Base-by-base conservation (phyloP, 2,113 vertebrate genomes). In the Paedocypris sp. region DNA sequence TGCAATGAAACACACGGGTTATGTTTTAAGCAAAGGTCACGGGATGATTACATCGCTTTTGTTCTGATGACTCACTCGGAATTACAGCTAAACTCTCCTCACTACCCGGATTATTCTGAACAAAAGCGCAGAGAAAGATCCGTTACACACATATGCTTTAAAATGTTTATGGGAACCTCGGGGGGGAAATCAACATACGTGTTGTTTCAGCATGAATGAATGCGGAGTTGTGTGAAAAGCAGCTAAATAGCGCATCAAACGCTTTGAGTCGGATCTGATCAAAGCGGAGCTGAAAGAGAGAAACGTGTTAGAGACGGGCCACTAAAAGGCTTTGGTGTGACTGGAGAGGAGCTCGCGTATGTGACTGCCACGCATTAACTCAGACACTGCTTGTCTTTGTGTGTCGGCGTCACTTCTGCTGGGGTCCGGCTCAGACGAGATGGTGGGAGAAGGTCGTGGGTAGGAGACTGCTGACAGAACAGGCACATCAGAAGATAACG, bases 321-420 rank as follows among this genome's bases (percentile, higher is more conserved):
- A 22, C 25, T 62, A 54, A 60, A 52, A 61, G 65, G 48, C 31
- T 31, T 38, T 41, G 36, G 38, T 31, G 38, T 12, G 19, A n/a
- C n/a, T n/a, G n/a, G n/a, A n/a, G n/a, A n/a, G n/a, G n/a, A n/a
- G n/a, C n/a, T n/a, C n/a, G n/a, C n/a, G n/a, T 46, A 12, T 42
- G 33, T 43, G 25, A 49, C 16, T 20, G n/a, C 13, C 52, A 50
- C 51, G 43, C 31, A 56, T 42, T 58, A 53, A 57, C 41, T 61
- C 22, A 48, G 48, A 64, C 20, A 64, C 62, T 36, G 25, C 47
- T 12, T 52, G 46, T 64, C 67, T 49, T 5, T 65, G n/a, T 4
- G 36, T 42, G 60, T 62, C 56, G 53, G 23, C 33, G 47, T 64
- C 61, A 36, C 33, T 28, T 6, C 35, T 43, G 57, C 20, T 56